Evolutionary conservation across 2,888 invertebrate species (phyloP).

Genomic region (Aplocera efformata): DNA sequence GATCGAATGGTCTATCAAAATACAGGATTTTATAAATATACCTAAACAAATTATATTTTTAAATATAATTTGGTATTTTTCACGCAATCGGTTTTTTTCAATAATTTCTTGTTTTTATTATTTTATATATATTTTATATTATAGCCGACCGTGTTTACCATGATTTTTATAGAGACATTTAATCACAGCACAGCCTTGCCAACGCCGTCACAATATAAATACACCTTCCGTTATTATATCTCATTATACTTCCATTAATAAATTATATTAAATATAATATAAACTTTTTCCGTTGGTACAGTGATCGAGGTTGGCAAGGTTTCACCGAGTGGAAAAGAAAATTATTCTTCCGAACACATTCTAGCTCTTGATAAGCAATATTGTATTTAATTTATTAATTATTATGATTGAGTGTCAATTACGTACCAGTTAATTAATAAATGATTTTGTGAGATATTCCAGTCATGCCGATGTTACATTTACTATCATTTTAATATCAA

Average conservation of each 20-base stretch:
- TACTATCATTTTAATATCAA: no score
- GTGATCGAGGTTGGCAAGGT: conserved; percentile 70
- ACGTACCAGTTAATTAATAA: background rate
- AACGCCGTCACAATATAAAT: conserved; percentile 64
- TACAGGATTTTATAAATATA: no score
- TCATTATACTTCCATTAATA: conserved; percentile 28
- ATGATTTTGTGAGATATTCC: background rate
- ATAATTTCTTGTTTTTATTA: no score
- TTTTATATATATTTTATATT: no score
- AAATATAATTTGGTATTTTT: no score
- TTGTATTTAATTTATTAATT: background rate
- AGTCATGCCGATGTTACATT: background rate
- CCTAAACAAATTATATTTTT: no score
- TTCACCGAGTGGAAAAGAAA: conserved; percentile 44
- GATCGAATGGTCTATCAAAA: no score
- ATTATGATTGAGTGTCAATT: no score
- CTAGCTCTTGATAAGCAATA: conserved; percentile 13
- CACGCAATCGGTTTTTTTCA: no score
- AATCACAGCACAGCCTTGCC: conserved; percentile 59
- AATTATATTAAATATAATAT: conserved; percentile 23
- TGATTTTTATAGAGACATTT: conserved; percentile 19
- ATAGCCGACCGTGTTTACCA: no score
- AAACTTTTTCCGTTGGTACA: conserved; percentile 56
- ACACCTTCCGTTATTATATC: conserved; percentile 43
- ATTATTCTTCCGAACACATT: conserved; percentile 50